Percentiles rank a stretch among this genome's conserved stretches.
Conservation (phyloP, 2,797 vertebrate genomes). For the Pseudomugil gertrudae region DNA sequence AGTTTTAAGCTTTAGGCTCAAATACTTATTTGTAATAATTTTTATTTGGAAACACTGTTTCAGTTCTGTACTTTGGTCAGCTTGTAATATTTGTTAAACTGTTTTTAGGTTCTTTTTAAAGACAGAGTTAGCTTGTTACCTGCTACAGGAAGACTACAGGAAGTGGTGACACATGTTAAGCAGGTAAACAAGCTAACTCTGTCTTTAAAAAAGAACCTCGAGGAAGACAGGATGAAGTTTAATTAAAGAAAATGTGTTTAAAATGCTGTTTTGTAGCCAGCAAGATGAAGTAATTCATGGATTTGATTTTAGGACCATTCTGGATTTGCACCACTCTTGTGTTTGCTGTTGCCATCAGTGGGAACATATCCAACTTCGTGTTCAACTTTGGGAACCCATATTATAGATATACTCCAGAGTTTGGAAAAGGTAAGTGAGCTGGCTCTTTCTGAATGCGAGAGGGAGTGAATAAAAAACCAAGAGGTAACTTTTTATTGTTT, state of each 20-base stretch:
- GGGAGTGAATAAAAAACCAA: background rate
- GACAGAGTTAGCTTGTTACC: too few relatives aligned
- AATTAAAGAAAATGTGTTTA: too few relatives aligned
- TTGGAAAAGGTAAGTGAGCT: slow-evolving; percentile 89
- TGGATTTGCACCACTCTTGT: slow-evolving; percentile 98
- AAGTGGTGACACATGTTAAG: too few relatives aligned
- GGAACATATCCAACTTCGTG: slow-evolving; percentile 94
- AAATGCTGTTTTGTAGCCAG: background rate
- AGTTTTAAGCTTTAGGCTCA: background rate
- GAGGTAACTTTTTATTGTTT: background rate
- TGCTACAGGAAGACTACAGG: too few relatives aligned
- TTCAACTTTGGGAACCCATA: slow-evolving; percentile 81
- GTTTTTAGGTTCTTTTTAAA: too few relatives aligned
- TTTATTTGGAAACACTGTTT: background rate
- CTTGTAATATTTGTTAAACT: background rate
- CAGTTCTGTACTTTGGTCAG: background rate
- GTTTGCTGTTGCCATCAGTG: slow-evolving; percentile 95
- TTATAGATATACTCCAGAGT: slow-evolving; percentile 92
- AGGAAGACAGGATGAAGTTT: too few relatives aligned
- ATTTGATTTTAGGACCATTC: slow-evolving; percentile 88
- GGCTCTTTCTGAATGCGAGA: background rate
- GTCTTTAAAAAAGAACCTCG: too few relatives aligned
- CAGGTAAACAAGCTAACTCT: too few relatives aligned
- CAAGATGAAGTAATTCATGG: background rate
- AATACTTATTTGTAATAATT: background rate